A percentile compares a stretch with the other conserved stretches of the same genome.
Conservation (phyloP, 2,888 invertebrate species). For the Sminthurinus aureus region DNA sequence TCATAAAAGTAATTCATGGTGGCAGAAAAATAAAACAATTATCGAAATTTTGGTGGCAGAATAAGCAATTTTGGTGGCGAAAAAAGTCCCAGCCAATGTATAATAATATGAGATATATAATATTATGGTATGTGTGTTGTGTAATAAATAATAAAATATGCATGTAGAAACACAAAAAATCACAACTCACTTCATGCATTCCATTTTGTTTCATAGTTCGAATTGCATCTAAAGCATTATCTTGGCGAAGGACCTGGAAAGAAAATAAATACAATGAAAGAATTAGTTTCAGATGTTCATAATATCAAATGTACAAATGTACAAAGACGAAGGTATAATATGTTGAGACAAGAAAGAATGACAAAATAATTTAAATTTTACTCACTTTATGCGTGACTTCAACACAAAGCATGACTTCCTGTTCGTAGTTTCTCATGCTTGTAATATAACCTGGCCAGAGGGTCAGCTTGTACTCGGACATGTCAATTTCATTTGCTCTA, state of each 20-base stretch:
- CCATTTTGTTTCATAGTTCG: constrained; percentile 16
- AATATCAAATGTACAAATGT: too few relatives aligned
- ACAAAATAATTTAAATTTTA: background rate
- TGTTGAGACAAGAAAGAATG: too few relatives aligned
- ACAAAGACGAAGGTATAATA: too few relatives aligned
- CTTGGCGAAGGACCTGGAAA: constrained; percentile 71
- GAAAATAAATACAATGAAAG: too few relatives aligned
- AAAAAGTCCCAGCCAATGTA: too few relatives aligned
- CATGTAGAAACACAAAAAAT: background rate
- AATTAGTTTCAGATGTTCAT: too few relatives aligned
- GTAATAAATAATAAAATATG: background rate
- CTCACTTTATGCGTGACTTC: constrained; percentile 80
- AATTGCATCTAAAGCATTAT: constrained; percentile 75
- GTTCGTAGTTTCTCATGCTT: constrained; percentile 83
- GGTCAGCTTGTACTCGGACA: constrained; percentile 72
- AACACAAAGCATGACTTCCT: constrained; percentile 75
- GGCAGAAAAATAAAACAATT: background rate
- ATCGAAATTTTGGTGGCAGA: too few relatives aligned
- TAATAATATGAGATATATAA: too few relatives aligned
- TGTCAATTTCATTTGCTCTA: constrained; percentile 62
- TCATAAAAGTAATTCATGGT: too few relatives aligned
- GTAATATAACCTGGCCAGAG: constrained; percentile 76
- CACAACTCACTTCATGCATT: constrained; percentile 29
- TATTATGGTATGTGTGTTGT: background rate
- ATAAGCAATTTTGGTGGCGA: too few relatives aligned